These are phyloP conservation scores for Okamejei kenojei DNA, from an alignment of 2,797 vertebrate genomes.

Conservation along the genomic window DNA sequence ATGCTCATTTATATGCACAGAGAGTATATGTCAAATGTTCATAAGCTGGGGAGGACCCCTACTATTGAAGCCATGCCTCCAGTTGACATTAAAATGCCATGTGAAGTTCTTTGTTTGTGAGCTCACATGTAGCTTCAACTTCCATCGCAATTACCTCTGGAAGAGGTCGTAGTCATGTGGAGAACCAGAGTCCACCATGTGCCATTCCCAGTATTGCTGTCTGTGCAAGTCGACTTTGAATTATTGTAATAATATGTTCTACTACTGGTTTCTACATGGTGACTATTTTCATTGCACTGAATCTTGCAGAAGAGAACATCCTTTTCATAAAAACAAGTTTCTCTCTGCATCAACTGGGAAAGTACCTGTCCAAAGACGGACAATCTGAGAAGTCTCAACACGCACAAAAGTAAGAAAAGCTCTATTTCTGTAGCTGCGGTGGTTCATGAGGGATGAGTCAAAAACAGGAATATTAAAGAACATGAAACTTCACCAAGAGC, in stretches of 20 bases:
- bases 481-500: not conserved
- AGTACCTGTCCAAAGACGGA: not conserved
- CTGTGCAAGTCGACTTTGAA: not conserved
- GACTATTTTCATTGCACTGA: not conserved
- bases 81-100: not conserved
- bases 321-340: not conserved
- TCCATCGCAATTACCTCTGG: not conserved
- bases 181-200: not conserved
- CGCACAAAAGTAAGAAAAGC: not conserved
- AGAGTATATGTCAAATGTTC: no score
- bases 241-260: not conserved
- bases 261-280: not conserved
- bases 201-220: not conserved
- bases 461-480: slow-evolving; percentile 14
- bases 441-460: not conserved
- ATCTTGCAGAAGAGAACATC: not conserved
- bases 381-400: not conserved
- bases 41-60: no score
- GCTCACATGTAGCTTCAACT: not conserved
- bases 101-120: not conserved
- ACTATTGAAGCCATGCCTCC: not conserved
- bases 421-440: not conserved
- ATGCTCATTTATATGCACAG: no score
- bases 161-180: not conserved
- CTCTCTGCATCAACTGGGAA: not conserved